Evolutionary conservation across 2,888 invertebrate species (phyloP).

Genomic region (Miltochrista miniata): DNA sequence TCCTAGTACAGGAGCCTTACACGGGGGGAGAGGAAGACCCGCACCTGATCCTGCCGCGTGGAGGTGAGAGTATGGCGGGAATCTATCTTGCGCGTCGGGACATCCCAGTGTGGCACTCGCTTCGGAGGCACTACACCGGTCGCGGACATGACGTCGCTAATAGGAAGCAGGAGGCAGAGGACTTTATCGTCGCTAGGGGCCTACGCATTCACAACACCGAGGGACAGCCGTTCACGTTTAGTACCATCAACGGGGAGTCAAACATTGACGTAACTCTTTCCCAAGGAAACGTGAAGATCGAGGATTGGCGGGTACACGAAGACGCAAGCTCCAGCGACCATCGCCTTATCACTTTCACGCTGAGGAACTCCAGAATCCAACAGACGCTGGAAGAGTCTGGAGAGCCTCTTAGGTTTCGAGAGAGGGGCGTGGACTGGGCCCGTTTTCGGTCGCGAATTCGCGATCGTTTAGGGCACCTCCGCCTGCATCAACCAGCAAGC

Average conservation of each 20-base stretch:
- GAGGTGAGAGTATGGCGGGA: conserved; percentile 20
- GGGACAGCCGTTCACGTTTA: not conserved
- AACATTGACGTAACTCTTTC: not conserved
- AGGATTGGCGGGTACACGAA: not conserved
- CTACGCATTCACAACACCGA: not conserved
- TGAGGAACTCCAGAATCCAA: not conserved
- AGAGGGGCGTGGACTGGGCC: not conserved
- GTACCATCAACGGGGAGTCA: not conserved
- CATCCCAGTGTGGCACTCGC: not conserved
- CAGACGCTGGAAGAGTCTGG: not conserved
- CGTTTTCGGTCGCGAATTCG: not conserved
- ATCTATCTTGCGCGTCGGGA: conserved; percentile 6
- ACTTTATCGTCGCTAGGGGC: not conserved
- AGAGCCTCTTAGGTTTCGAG: not conserved
- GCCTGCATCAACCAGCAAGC: too few relatives aligned
- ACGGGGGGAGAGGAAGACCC: not conserved
- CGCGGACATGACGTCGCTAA: not conserved
- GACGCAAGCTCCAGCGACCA: not conserved
- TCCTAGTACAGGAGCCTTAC: conserved; percentile 38
- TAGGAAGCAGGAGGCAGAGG: not conserved
- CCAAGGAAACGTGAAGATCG: not conserved
- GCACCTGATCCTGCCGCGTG: not conserved
- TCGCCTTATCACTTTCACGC: not conserved
- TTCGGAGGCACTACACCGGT: not conserved
- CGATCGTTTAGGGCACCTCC: not conserved